A percentile compares a stretch with the other conserved stretches of the same genome.
These are phyloP conservation scores for Holothuria leucospilota DNA, from an alignment of 53 echinoderm and acorn worm species.

Conservation along the genomic window DNA sequence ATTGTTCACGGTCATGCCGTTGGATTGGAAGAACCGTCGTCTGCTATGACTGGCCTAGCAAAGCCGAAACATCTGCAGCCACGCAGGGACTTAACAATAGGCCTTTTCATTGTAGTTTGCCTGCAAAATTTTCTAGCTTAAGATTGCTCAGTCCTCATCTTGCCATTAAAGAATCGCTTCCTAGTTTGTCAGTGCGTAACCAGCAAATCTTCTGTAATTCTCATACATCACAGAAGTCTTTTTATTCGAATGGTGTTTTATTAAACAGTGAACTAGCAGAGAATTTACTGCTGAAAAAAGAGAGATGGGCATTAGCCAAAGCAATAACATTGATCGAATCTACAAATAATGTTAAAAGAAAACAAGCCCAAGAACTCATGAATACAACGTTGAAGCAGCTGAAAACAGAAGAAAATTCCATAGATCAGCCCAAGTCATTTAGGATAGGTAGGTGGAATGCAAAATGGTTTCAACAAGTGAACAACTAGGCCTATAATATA, in stretches of 20 bases:
- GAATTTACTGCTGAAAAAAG: slow-evolving; percentile 48
- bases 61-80: too few relatives aligned
- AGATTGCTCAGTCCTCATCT: too few relatives aligned
- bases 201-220: background rate
- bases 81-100: too few relatives aligned
- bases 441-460: slow-evolving; percentile 75
- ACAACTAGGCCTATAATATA: background rate
- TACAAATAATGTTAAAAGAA: slow-evolving; percentile 59
- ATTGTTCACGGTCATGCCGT: too few relatives aligned
- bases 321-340: slow-evolving; percentile 92
- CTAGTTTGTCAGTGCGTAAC: background rate
- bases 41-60: too few relatives aligned
- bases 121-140: too few relatives aligned
- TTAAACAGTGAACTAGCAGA: background rate
- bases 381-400: slow-evolving; percentile 72
- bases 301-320: slow-evolving; percentile 86
- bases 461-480: background rate
- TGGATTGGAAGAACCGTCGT: too few relatives aligned
- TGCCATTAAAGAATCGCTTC: too few relatives aligned
- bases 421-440: slow-evolving; percentile 71
- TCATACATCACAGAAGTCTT: background rate
- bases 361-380: slow-evolving; percentile 75
- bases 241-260: too few relatives aligned
- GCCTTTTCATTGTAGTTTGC: too few relatives aligned
- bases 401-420: slow-evolving; percentile 51